A percentile compares a stretch with the other conserved stretches of the same genome.
Conservation (phyloP, 2,113 vertebrate species). For the Hiodon tergisus region DNA sequence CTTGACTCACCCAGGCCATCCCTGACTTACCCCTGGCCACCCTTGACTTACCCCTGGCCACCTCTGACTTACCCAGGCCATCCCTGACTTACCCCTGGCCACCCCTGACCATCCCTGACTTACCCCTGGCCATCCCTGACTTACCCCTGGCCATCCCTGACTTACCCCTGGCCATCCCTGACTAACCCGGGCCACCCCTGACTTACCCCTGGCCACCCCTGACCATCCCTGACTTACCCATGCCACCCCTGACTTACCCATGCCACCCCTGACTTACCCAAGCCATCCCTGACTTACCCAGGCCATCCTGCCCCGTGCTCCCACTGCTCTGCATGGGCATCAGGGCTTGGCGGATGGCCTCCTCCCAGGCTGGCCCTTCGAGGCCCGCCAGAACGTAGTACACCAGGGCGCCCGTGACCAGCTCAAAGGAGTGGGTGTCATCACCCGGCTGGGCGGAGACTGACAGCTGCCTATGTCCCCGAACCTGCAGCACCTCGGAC, state of each 20-base stretch:
- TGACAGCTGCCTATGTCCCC: constrained; percentile 42
- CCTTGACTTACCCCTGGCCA: neutral
- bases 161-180: too few species aligned
- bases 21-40: neutral
- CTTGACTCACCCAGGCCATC: neutral
- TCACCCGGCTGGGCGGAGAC: constrained; percentile 21
- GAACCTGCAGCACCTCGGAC: constrained; percentile 59
- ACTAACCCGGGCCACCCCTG: neutral
- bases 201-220: neutral
- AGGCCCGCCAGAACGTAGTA: constrained; percentile 48
- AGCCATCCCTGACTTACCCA: constrained; percentile 20
- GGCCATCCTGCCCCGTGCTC: neutral
- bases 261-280: neutral
- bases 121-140: neutral
- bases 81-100: neutral
- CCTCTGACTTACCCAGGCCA: neutral
- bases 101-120: neutral
- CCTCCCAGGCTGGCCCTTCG: constrained; percentile 49
- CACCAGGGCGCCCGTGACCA: constrained; percentile 52
- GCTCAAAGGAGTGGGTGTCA: constrained; percentile 50
- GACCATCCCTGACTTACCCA: neutral
- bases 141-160: neutral
- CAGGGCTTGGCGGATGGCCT: constrained; percentile 53
- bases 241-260: neutral
- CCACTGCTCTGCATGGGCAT: constrained; percentile 55